Conservation (phyloP, 2,797 vertebrate genomes). For the Peromyscus nudipes region DNA sequence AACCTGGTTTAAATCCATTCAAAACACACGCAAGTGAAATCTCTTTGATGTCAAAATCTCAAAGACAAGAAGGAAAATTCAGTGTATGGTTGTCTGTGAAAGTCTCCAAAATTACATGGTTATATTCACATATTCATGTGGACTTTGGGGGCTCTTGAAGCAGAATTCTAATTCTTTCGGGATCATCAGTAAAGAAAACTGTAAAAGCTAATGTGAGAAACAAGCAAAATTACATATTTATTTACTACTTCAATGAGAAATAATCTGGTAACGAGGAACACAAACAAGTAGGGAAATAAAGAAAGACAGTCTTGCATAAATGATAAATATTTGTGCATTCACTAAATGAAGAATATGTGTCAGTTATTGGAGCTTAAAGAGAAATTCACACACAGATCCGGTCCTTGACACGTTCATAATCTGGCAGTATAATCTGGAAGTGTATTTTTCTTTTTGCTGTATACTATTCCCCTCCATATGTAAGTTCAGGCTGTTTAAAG, state of each 20-base stretch:
- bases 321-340: neutral
- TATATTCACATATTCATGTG: neutral
- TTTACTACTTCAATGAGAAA: slow-evolving; percentile 47
- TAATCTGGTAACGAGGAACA: neutral
- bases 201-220: slow-evolving; percentile 14
- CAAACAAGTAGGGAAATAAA: neutral
- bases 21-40: neutral
- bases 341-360: neutral
- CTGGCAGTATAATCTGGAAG: neutral
- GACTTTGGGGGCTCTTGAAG: neutral
- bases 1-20: neutral
- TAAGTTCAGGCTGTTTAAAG: neutral
- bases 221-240: neutral
- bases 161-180: neutral
- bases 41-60: neutral
- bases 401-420: neutral
- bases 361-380: neutral
- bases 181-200: slow-evolving; percentile 15
- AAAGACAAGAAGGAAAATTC: neutral
- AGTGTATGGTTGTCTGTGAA: neutral
- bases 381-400: neutral
- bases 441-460: neutral
- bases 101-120: slow-evolving; percentile 26
- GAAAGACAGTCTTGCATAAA: neutral
- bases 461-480: neutral